Conservation (phyloP, 2,888 invertebrate species). For the Sesia apiformis region DNA sequence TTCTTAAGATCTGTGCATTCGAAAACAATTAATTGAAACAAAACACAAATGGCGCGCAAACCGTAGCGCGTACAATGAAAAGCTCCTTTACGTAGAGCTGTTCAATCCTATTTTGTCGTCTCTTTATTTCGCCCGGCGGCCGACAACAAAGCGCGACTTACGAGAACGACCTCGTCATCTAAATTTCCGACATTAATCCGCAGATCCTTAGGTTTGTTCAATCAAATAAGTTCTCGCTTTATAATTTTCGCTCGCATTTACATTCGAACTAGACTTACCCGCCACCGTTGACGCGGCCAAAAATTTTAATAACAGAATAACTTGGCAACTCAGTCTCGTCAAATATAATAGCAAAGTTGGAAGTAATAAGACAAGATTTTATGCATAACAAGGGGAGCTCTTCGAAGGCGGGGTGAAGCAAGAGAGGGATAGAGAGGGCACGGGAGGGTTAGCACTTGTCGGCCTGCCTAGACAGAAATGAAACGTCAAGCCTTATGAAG, state of each 20-base stretch:
- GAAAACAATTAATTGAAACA: background rate
- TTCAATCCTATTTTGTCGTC: constrained; percentile 24
- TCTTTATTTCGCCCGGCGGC: constrained; percentile 13
- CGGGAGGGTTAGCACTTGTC: constrained; percentile 61
- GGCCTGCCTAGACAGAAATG: constrained; percentile 68
- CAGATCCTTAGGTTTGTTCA: constrained; percentile 61
- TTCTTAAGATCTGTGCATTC: background rate
- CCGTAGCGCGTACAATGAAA: background rate
- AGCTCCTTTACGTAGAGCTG: constrained; percentile 10
- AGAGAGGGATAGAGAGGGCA: constrained; percentile 9
- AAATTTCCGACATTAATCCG: constrained; percentile 58
- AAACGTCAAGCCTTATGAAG: constrained; percentile 70
- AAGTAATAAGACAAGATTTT: constrained; percentile 74
- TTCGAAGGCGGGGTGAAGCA: constrained; percentile 23
- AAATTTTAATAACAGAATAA: constrained; percentile 74
- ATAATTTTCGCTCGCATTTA: constrained; percentile 66
- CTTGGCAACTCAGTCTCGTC: constrained; percentile 68
- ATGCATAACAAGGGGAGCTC: constrained; percentile 69
- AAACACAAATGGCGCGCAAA: background rate
- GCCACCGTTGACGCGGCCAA: constrained; percentile 45
- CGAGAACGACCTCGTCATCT: constrained; percentile 25
- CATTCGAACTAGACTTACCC: constrained; percentile 60
- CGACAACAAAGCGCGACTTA: constrained; percentile 36
- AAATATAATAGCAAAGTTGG: constrained; percentile 72
- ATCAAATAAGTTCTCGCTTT: constrained; percentile 67